Base-by-base conservation (phyloP, 2,888 invertebrate genomes). In the Cyclophora albipunctata region DNA sequence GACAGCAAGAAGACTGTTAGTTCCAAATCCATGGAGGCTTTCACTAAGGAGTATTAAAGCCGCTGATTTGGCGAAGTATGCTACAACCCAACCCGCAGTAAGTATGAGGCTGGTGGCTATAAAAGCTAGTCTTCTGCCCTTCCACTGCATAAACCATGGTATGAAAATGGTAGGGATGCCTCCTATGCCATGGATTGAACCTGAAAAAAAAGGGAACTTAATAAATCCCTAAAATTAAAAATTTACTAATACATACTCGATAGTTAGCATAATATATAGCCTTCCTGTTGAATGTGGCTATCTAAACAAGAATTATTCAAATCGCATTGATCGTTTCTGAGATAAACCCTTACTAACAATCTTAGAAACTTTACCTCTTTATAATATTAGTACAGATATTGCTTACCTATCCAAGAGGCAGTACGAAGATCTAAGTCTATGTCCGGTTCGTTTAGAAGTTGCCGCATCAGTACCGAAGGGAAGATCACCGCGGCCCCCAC, bases 181-280 rank as follows among this genome's bases (percentile, higher is more conserved):
- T 20, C 47, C 53, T 34, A 53, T 37, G 3, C 50, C 53, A 40
- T 53, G 50, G 7, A 45, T 43, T 3, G 50, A 49, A 45, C 50
- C 52, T 52, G 52, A 35, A 52, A 49, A 45, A 7, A 5, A 42
- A 7, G 20, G 2, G 20, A 20, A 20, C 40, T 42, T 7, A 42
- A 42, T 42, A 3, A 42, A 42, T 42, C 20, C 20, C 20, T 20
- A 20, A 20, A 20, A 20, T 20, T 20, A 20, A 20, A 20, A 20
- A 20, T 20, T 1, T 20, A 20, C 20, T 20, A 20, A 20, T 20
- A 20, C 20, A 20, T 20, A 20, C 1, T 20, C 20, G 20, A 20
- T 20, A 20, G 20, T n/a, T n/a, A n/a, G n/a, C n/a, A n/a, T n/a
- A n/a, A n/a, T 2, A 20, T 20, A 20, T 20, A 20, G 20, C 20